Evolutionary conservation across 1,140 invertebrate genomes (phyloP).

Genomic region (Calliopsis andreniformis): DNA sequence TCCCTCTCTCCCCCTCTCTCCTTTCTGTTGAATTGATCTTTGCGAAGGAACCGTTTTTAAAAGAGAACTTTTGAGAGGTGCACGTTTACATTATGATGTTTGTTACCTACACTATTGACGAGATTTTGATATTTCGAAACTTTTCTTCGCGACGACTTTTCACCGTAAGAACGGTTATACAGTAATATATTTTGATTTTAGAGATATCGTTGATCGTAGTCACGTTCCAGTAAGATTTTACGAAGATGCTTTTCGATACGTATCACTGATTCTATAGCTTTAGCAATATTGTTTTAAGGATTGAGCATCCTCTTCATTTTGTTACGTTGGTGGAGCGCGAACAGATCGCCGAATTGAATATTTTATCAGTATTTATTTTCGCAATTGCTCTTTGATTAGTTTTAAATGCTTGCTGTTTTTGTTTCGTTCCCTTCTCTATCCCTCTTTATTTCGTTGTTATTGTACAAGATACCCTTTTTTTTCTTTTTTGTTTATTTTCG

Average conservation of each 20-base stretch:
- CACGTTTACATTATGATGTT: neutral
- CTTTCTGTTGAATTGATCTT: neutral
- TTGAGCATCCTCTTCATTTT: neutral
- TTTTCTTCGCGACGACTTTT: constrained; percentile 1
- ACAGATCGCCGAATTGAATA: neutral
- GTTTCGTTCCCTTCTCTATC: no score
- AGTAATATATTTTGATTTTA: constrained; percentile 2
- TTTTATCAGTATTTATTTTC: constrained; percentile 27
- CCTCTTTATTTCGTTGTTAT: neutral
- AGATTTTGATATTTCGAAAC: constrained; percentile 16
- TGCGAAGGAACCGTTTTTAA: neutral
- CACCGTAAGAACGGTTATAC: neutral
- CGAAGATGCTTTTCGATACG: neutral
- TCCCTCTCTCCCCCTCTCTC: no score
- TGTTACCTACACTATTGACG: neutral
- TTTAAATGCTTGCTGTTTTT: neutral
- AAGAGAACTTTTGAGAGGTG: neutral
- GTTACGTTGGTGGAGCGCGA: neutral
- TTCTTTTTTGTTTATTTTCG: neutral
- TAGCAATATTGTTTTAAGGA: constrained; percentile 2
- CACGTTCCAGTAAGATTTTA: constrained; percentile 5
- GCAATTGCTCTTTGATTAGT: neutral
- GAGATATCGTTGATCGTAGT: neutral
- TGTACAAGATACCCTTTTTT: no score
- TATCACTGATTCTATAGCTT: neutral